Base-by-base conservation (phyloP, 1,140 invertebrate species). In the Drosophila ercepeae region DNA sequence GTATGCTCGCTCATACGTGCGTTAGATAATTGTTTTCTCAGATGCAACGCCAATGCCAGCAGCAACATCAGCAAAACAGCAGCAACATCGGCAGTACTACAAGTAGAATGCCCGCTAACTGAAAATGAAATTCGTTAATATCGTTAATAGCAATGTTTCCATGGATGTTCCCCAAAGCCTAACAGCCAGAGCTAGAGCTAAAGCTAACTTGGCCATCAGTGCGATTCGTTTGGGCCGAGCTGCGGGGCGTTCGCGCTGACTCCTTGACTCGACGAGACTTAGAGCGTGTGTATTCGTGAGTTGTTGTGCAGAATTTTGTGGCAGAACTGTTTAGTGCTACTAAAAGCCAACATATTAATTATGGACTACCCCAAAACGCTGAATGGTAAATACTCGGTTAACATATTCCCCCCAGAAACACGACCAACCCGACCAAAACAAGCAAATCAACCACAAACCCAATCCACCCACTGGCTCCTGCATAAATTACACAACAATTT, bases 11-110 rank as follows among this genome's bases (percentile, higher is more conserved):
- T 89, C 78, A 89, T 63, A 88, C 78, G 78, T 84, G 81, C 84
- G 70, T 89, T 89, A 89, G 86, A 89, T 89, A 89, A 89, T 89
- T 89, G 75, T 89, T 81, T 60, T 60, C 61, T 52, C 61, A 53
- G 61, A 27, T 53, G 29, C 46, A 67, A 19, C 16, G 16, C 3
- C 34, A 36, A 11, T 2, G n/a, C 9, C 11, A 13, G 39, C 44
- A 51, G 21, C 36, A 27, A 11, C 36, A 52, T 7, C 46, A 21
- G 6, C 55, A 41, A n/a, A n/a, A n/a, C 11, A 13, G 39, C 44
- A 51, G 21, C 36, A 27, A 11, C 36, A 52, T 7, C 46, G 16
- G 6, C 55, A 41, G n/a, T n/a, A n/a, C n/a, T n/a, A 16, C 29
- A n/a, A 2, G 13, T 23, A 46, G 29, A 45, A 68, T 41, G 45